Base-by-base conservation (phyloP, 2,888 invertebrate species). In the Pammene fasciana region DNA sequence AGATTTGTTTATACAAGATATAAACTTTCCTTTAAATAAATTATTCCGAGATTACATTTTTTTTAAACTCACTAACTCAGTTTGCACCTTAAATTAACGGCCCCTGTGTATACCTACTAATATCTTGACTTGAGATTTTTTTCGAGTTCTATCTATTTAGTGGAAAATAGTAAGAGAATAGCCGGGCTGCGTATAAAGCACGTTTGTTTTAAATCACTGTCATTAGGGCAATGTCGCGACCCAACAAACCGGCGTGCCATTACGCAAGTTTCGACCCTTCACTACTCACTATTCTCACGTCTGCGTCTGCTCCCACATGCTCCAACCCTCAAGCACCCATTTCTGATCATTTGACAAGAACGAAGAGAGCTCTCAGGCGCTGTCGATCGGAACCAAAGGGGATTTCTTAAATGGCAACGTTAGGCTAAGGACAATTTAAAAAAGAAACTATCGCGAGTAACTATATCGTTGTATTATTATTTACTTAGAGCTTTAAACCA, bases 151-250 rank as follows among this genome's bases (percentile, higher is more conserved):
- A 4, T 26, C 26, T 26, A 26, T 26, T 26, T 26, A 26, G 26
- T 26, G 26, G 26, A 26, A 26, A 26, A 26, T 74, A 79, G 83
- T 81, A 75, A 74, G 75, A 78, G 45, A 11, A 41, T 38, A 41
- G 43, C 45, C 65, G 71, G 72, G 72, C 75, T 59, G 68, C 73
- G 74, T 75, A 74, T 74, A 71, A 59, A 76, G 78, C 82, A 83
- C 86, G 84, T 86, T 76, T 77, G 76, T 73, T 74, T 80, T 79
- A 86, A 83, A 87, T 86, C 80, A 79, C 85, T 73, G 74, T 75
- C 83, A 85, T 87, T 84, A 83, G 71, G 74, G 78, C 78, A 79
- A 83, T 81, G 78, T 80, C 74, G 78, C 70, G 80, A 80, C 80
- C 81, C 79, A 80, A 75, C 79, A 78, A 76, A 76, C 79, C 76